Evolutionary conservation across 2,113 vertebrate species (phyloP).

Genomic region (Numenius arquata): DNA sequence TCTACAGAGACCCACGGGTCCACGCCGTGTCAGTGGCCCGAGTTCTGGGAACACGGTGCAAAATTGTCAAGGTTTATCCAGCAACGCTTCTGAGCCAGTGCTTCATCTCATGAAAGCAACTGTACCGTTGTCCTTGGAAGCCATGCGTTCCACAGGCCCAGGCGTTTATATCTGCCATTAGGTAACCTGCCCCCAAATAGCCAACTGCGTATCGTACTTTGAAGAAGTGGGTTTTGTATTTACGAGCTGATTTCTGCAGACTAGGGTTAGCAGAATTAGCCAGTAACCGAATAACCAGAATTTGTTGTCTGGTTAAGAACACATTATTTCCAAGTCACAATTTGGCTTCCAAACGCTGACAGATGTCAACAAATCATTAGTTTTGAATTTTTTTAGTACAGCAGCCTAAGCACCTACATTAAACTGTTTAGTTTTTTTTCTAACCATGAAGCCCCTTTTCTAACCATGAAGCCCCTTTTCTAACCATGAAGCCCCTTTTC

Average conservation of each 20-base stretch:
- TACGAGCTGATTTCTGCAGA: neutral
- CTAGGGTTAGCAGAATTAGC: neutral
- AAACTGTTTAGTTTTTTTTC: neutral
- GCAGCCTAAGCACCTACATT: neutral
- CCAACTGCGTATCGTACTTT: neutral
- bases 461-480: no score
- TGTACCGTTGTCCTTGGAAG: neutral
- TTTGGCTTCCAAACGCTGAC: neutral
- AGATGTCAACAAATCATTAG: neutral
- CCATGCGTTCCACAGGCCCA: neutral
- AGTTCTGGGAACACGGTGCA: neutral
- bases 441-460: neutral
- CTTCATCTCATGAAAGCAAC: neutral
- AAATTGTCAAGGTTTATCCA: neutral
- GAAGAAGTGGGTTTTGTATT: neutral
- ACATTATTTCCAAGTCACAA: neutral
- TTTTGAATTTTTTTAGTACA: neutral
- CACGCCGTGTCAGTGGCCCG: rapidly evolving
- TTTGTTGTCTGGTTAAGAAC: neutral
- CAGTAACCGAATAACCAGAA: neutral
- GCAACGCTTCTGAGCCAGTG: neutral
- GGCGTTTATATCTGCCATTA: neutral
- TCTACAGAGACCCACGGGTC: neutral
- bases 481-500: no score
- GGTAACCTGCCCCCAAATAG: neutral